Conservation (phyloP, 2,113 vertebrate genomes). For the Sciurus niger region DNA sequence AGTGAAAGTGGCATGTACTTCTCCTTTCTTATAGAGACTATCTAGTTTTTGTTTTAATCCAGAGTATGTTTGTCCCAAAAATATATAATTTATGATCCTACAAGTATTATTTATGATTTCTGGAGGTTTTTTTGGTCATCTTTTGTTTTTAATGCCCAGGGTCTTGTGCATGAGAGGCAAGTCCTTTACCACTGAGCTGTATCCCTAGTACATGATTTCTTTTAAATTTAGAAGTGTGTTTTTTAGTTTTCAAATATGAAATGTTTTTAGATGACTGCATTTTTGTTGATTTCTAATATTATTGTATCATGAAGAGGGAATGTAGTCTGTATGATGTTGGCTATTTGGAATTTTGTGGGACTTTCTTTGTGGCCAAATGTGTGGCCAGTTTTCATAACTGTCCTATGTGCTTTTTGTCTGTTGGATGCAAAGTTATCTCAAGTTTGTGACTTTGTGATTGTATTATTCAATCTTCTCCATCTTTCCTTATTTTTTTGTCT, state of each 20-base stretch:
- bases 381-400: slow-evolving; percentile 8
- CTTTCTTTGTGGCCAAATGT: slow-evolving; percentile 32
- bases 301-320: slow-evolving; percentile 16
- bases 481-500: background rate
- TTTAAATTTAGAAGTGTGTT: background rate
- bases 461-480: background rate
- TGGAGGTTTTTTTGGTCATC: background rate
- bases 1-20: background rate
- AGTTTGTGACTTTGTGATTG: background rate
- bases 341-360: slow-evolving; percentile 53
- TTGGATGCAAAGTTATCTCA: background rate
- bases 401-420: slow-evolving; percentile 7
- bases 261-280: background rate
- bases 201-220: background rate
- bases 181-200: too few relatives aligned
- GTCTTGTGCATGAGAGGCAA: background rate
- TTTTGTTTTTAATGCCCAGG: background rate
- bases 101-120: background rate
- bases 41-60: slow-evolving; percentile 28
- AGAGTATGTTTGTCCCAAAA: slow-evolving; percentile 2
- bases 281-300: slow-evolving; percentile 15
- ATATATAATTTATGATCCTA: background rate
- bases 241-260: slow-evolving; percentile 8
- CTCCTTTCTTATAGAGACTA: slow-evolving; percentile 2
- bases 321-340: slow-evolving; percentile 23